phyloP scores from a whole-genome alignment of 2,113 vertebrate genomes.

The Eira barbara region DNA sequence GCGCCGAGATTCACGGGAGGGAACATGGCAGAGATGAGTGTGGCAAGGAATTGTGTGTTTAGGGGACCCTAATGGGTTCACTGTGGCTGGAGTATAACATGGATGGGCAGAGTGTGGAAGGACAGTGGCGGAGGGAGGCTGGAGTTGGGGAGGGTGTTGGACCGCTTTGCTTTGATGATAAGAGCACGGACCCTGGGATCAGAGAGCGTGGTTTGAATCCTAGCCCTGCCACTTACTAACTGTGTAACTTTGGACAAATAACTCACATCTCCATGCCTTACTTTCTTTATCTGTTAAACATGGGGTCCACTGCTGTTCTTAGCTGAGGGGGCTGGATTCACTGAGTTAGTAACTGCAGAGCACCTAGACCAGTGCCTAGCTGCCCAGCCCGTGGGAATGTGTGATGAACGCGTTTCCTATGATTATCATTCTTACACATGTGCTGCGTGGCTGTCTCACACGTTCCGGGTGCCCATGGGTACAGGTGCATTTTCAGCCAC shows the following conservation, averaged over 20 bases:
- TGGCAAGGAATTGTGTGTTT: neutral
- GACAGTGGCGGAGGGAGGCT: neutral
- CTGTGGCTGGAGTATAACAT: neutral
- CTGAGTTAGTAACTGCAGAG: neutral
- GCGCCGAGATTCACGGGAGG: neutral
- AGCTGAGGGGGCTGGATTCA: neutral
- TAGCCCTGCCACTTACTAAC: neutral
- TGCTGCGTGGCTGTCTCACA: neutral
- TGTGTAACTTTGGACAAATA: neutral
- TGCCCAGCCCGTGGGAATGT: neutral
- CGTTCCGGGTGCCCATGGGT: accelerated
- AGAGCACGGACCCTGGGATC: neutral
- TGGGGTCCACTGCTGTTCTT: neutral
- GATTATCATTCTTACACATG: neutral
- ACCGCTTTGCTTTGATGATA: neutral
- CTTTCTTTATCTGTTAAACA: neutral
- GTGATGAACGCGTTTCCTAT: neutral
- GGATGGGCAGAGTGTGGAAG: neutral
- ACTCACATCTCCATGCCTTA: neutral
- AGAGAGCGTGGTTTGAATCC: neutral
- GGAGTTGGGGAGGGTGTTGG: neutral
- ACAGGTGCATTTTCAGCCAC: neutral
- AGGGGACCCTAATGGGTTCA: neutral
- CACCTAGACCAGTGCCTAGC: neutral
- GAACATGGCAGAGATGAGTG: accelerated